Base-by-base conservation (phyloP, 2,888 invertebrate genomes). In the Andrena hattorfiana region DNA sequence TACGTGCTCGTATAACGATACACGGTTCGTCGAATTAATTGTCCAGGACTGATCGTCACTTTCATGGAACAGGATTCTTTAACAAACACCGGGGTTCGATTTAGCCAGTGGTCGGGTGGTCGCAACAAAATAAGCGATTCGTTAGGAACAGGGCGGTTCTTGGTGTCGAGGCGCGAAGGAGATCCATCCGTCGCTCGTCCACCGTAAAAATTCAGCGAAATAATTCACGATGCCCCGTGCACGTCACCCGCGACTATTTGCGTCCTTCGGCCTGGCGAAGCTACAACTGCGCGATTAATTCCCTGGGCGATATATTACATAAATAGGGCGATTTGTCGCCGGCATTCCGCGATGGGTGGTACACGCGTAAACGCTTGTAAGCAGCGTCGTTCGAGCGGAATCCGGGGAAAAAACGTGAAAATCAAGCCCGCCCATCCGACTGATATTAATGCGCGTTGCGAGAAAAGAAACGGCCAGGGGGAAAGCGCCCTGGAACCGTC, bases 271-370 rank as follows among this genome's bases (percentile, higher is more conserved):
- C 10, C n/a, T 28, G 63, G n/a, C 30, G 63, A 28, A 23, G 54
- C 66, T 54, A 78, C 64, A 73, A 35, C 64, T n/a, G 64, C 59
- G 78, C 73, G 71, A 81, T 83, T 81, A 83, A 83, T 83, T 69
- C 81, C 42, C 30, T 28, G 72, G n/a, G 26, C 76, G 82, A 75
- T 82, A 67, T 80, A 75, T 82, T 82, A 67, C 75, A 75, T 82
- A 82, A 82, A 80, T 64, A 74, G 70, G 63, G 74, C 79, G 82
- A 82, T 80, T 82, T 82, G 80, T 68, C 66, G 42, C 62, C 56
- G 82, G 62, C 80, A 56, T 75, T 76, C 75, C 68, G 51, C 71
- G 76, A 73, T 81, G 77, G 64, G 51, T 73, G 63, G 64, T 48
- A 68, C 69, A 60, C 59, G 69, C 51, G 51, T 54, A 32, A 75